Evolutionary conservation across 2,797 vertebrate genomes (phyloP).

Genomic region (Paguma larvata): DNA sequence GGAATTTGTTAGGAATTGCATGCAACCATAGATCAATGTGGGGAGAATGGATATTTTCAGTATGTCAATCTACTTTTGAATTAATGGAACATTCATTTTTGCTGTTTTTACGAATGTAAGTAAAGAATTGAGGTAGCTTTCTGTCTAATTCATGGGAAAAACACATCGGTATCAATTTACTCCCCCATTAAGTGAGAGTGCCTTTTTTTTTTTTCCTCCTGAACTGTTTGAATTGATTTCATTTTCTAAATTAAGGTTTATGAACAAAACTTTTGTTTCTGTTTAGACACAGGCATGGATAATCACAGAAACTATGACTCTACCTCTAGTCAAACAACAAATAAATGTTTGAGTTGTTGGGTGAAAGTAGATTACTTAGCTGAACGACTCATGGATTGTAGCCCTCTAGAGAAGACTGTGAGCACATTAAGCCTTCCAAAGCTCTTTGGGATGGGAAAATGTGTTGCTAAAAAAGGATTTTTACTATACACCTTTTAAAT

Average conservation of each 20-base stretch:
- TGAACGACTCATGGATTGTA: conserved; percentile 13
- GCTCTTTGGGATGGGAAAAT: neutral
- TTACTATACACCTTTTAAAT: neutral
- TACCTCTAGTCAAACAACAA: neutral
- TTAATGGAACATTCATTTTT: neutral
- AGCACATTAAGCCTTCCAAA: neutral
- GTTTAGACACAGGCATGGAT: neutral
- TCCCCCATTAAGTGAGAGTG: neutral
- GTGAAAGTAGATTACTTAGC: conserved; percentile 16
- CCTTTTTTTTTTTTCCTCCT: neutral
- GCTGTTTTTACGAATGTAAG: neutral
- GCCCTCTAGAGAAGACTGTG: neutral
- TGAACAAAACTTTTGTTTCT: conserved; percentile 22
- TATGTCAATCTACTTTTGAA: neutral
- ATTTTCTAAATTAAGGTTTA: neutral
- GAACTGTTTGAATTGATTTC: neutral
- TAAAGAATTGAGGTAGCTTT: neutral
- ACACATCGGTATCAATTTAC: neutral
- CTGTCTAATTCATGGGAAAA: neutral
- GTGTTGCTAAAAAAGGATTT: neutral
- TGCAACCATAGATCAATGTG: neutral
- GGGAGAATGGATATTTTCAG: neutral
- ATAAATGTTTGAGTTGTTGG: conserved; percentile 3
- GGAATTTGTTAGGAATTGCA: conserved; percentile 5
- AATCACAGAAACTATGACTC: neutral